Evolutionary conservation across 2,888 invertebrate genomes (phyloP), one percentile per base, ranked within the genome.

Genomic region (Rutpela maculata): DNA sequence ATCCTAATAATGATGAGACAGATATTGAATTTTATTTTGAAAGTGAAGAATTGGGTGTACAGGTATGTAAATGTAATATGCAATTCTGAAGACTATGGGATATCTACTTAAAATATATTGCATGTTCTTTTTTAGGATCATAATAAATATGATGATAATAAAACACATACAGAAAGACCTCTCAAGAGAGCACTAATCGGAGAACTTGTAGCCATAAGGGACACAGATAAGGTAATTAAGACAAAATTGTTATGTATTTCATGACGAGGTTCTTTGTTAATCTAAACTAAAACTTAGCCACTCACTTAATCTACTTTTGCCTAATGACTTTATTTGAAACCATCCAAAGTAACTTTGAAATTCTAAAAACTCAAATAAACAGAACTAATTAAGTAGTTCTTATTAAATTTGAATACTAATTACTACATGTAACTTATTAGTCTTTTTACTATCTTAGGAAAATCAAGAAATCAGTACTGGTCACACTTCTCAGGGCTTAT

Each of bases 161-260:
- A 0, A 62, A n/a, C 12, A 12, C 15, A 50, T n/a, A 50, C 6
- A n/a, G 15, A 50, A n/a, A n/a, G 50, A 50, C 6, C 50, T 4
- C 12, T 15, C 15, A 50, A 50, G 6, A 15, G 3, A 50, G n/a
- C n/a, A n/a, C n/a, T 50, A 50, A 50, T 50, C 12, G 50, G n/a
- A 50, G 50, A 50, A 50, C 50, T 50, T n/a, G n/a, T 50, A n/a
- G 50, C 50, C 50, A 50, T 50, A 50, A 50, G n/a, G n/a, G 50
- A 50, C n/a, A n/a, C 6, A n/a, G 15, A 43, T 43, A n/a, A n/a
- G n/a, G n/a, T n/a, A n/a, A n/a, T n/a, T n/a, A n/a, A n/a, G n/a
- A n/a, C n/a, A n/a, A n/a, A n/a, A n/a, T 50, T 50, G 50, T n/a
- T 50, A 3, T 15, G 15, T 43, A 43, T 43, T 15, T 43, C 15